Percentiles rank a stretch among this genome's conserved stretches.
Evolutionary conservation across 2,797 vertebrate genomes (phyloP).

Genomic region (Chelidonichthys spinosus): DNA sequence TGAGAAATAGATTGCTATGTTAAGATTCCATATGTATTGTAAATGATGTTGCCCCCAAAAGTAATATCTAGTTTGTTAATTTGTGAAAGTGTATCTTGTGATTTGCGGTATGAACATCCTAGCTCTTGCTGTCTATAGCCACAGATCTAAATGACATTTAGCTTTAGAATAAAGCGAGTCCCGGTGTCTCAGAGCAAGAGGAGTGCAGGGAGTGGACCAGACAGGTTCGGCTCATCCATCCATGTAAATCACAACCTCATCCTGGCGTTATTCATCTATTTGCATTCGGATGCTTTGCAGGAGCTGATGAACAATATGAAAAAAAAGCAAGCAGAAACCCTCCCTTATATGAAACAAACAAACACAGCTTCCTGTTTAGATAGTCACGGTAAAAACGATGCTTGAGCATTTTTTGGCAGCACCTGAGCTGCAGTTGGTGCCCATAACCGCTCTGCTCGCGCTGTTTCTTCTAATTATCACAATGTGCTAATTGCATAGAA

Average conservation of each 20-base stretch:
- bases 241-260: not conserved
- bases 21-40: not conserved
- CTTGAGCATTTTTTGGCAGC: constrained; percentile 16
- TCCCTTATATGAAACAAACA: constrained; percentile 12
- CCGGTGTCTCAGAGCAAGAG: not conserved
- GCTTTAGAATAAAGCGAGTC: too few relatives aligned
- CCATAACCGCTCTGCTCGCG: constrained; percentile 6
- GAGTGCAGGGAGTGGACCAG: not conserved
- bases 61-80: too few relatives aligned
- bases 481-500: constrained; percentile 26
- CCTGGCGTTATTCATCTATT: constrained; percentile 10
- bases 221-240: not conserved
- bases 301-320: not conserved
- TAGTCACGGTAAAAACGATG: constrained; percentile 15
- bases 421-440: constrained; percentile 12
- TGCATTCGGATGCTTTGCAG: constrained; percentile 6
- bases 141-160: too few relatives aligned
- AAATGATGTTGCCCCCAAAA: too few relatives aligned
- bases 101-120: constrained; percentile 6
- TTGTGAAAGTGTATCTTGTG: constrained; percentile 1
- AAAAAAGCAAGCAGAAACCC: constrained; percentile 1
- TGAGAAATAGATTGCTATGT: not conserved
- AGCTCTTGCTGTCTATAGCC: not conserved
- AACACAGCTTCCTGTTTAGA: constrained; percentile 18
- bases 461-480: constrained; percentile 34